Base-by-base conservation (phyloP, 2,113 vertebrate genomes). In the Dromas ardeola region DNA sequence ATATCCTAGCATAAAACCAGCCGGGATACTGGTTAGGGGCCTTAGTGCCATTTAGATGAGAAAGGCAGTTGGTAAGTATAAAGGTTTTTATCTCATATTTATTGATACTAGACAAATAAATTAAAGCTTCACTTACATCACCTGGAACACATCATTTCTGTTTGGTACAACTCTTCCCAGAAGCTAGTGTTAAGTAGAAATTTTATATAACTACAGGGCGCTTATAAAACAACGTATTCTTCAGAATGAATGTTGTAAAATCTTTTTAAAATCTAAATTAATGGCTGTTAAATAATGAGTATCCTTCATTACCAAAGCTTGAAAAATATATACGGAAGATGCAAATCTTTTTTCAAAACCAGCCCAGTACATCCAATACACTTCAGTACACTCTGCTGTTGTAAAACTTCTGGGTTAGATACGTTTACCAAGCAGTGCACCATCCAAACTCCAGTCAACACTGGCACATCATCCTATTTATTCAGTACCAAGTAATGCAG, bases 351-450 rank as follows among this genome's bases (percentile, higher is more conserved):
- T 29, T 71, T 79, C 66, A 38, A 62, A 27, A 26, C 16, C 59
- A 18, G 36, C 36, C 36, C 15, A 34, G 5, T 9, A 29, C 47
- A 6, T 22, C 40, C 27, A 88, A 17, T 5, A 36, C 3, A 1
- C 11, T 52, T n/a, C 67, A 19, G 11, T 5, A 15, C 6, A n/a
- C 6, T 65, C 15, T 13, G 15, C 23, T 42, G 56, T 52, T 26
- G 38, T 27, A 21, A 13, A 23, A 34, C 12, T 27, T 65, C 59
- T 62, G 59, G 10, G 65, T 29, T 30, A 50, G 5, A 1, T 20
- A 23, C 1, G 0, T 26, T 66, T 42, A 52, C 20, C 7, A 65
- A 78, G 38, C n/a, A 79, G 32, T 12, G 36, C 8, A n/a, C 0
- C 4, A n/a, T 22, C 15, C 38, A 73, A 47, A n/a, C 6, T 26